These are phyloP conservation scores for Bombus picipes DNA, from an alignment of 1,140 invertebrate species.

Conservation along the genomic window DNA sequence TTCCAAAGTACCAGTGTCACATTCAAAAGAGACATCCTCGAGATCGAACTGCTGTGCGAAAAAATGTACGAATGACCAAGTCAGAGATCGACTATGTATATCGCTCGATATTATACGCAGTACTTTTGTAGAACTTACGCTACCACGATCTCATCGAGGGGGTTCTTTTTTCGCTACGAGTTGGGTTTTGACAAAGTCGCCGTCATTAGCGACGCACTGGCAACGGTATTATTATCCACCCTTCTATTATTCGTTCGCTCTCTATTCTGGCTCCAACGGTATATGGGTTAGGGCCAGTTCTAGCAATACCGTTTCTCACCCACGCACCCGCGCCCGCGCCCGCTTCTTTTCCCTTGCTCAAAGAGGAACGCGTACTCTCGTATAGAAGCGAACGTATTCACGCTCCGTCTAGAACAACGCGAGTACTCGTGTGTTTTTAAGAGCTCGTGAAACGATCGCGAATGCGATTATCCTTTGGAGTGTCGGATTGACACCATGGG, in stretches of 20 bases:
- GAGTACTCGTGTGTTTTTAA: not conserved
- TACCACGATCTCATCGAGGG: not conserved
- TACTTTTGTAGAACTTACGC: not conserved
- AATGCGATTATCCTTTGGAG: not conserved
- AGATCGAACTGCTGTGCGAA: not conserved
- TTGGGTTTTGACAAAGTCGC: slow-evolving; percentile 2
- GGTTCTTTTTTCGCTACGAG: not conserved
- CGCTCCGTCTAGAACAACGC: not conserved
- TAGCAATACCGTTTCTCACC: slow-evolving; percentile 67
- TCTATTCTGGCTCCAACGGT: slow-evolving; percentile 70
- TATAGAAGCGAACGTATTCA: not conserved
- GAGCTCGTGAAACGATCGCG: not conserved
- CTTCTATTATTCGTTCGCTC: slow-evolving; percentile 59
- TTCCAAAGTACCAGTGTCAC: not conserved
- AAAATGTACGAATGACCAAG: not conserved
- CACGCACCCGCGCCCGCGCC: slow-evolving; percentile 56
- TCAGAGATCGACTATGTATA: not conserved
- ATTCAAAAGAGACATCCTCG: not conserved
- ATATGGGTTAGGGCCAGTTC: slow-evolving; percentile 77
- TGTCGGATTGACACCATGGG: not conserved
- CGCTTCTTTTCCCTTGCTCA: slow-evolving; percentile 44
- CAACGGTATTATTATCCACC: slow-evolving; percentile 39
- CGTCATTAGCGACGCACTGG: slow-evolving; percentile 17
- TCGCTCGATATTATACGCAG: no score
- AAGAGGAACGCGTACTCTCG: slow-evolving; percentile 22